A percentile compares a stretch with the other conserved stretches of the same genome.
phyloP scores from a whole-genome alignment of 2,888 invertebrate genomes.

The Drosophila robusta region DNA sequence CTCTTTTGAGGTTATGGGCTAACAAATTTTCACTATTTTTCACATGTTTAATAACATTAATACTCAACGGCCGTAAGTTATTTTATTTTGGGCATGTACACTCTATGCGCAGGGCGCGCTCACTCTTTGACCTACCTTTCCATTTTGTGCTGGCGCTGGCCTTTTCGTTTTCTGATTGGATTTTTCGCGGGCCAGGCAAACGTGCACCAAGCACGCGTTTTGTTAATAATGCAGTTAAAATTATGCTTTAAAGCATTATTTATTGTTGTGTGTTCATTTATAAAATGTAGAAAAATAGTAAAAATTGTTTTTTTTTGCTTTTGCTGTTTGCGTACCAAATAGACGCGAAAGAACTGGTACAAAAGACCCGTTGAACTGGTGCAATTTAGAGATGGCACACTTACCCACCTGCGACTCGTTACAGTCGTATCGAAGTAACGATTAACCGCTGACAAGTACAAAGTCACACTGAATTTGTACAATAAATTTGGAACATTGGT shows the following conservation, averaged over 20 bases:
- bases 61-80: conserved; percentile 21
- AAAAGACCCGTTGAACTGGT: conserved; percentile 55
- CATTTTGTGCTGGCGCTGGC: conserved; percentile 79
- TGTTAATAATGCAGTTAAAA: conserved; percentile 38
- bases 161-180: conserved; percentile 66
- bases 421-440: conserved; percentile 33
- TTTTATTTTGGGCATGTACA: conserved; percentile 46
- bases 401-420: conserved; percentile 35
- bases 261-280: conserved; percentile 73
- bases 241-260: conserved; percentile 68
- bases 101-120: conserved; percentile 65
- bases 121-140: conserved; percentile 85
- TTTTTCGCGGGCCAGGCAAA: conserved; percentile 56
- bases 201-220: conserved; percentile 50
- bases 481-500: no score
- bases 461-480: neutral
- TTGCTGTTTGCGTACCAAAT: conserved; percentile 77
- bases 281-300: conserved; percentile 76
- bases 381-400: conserved; percentile 52
- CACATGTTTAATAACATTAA: conserved; percentile 57
- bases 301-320: conserved; percentile 73
- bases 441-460: conserved; percentile 3
- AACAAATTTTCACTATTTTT: conserved; percentile 72
- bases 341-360: conserved; percentile 72
- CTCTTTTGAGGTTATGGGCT: conserved; percentile 79